phyloP scores from a whole-genome alignment of 2,797 vertebrate species.

The Psittacula echo region DNA sequence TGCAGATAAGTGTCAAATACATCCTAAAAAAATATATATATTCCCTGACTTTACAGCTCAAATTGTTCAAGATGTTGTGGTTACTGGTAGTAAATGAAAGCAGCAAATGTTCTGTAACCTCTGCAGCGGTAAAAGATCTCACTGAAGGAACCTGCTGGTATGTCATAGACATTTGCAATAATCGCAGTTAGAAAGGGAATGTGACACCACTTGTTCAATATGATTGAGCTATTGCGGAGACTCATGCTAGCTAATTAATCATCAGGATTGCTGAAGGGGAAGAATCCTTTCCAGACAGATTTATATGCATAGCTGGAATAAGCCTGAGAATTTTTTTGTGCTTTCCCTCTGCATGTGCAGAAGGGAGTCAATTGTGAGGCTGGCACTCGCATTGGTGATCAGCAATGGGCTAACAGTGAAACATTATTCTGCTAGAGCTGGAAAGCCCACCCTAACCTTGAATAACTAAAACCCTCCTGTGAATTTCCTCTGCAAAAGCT shows the following conservation, averaged over 20 bases:
- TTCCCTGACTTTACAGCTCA: background rate
- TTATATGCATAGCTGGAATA: background rate
- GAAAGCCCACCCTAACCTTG: background rate
- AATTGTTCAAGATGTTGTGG: background rate
- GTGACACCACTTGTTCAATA: background rate
- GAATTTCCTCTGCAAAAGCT: background rate
- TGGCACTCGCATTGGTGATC: background rate
- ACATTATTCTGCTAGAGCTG: background rate
- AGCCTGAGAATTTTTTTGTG: background rate
- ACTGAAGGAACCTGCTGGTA: background rate
- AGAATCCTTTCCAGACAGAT: slow-evolving; percentile 30
- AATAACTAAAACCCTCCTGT: background rate
- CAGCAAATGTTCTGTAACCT: slow-evolving; percentile 19
- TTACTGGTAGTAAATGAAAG: slow-evolving; percentile 4
- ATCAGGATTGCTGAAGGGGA: slow-evolving; percentile 15
- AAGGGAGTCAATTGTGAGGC: background rate
- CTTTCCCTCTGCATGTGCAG: background rate
- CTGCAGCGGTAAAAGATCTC: background rate
- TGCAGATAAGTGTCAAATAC: background rate
- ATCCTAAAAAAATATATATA: background rate
- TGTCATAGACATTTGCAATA: background rate
- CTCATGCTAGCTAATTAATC: slow-evolving; percentile 24
- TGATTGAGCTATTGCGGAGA: slow-evolving; percentile 44
- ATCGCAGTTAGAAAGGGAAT: slow-evolving; percentile 40
- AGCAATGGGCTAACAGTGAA: background rate